Percentiles rank a stretch among this genome's conserved stretches.
These are phyloP conservation scores for Theocolax elegans DNA, from an alignment of 1,140 invertebrate genomes.

Conservation along the genomic window DNA sequence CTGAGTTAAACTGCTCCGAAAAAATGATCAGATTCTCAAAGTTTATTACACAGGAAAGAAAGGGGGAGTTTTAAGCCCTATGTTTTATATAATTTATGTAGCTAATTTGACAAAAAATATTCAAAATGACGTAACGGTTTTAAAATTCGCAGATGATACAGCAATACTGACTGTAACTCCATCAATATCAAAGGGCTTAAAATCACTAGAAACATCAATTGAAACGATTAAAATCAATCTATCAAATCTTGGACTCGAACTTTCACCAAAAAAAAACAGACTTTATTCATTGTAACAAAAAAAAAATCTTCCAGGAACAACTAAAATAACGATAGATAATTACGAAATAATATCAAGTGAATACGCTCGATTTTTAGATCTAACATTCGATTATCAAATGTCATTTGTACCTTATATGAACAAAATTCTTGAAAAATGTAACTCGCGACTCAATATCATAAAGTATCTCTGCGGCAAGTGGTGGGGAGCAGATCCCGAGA, in stretches of 20 bases:
- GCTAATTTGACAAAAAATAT: background rate
- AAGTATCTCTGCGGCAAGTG: slow-evolving; percentile 28
- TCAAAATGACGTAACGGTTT: background rate
- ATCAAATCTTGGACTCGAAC: slow-evolving; percentile 17
- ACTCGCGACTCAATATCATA: slow-evolving; percentile 14
- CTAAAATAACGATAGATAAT: background rate
- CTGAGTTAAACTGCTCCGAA: background rate
- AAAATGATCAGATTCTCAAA: background rate
- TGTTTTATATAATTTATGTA: slow-evolving; percentile 1
- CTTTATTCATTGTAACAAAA: slow-evolving; percentile 20
- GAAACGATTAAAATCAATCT: background rate
- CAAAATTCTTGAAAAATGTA: slow-evolving; percentile 16
- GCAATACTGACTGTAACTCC: background rate
- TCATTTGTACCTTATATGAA: slow-evolving; percentile 32
- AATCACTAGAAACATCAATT: background rate
- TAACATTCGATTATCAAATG: slow-evolving; percentile 32
- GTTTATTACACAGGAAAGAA: slow-evolving; percentile 4
- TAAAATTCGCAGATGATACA: background rate
- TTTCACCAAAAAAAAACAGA: background rate
- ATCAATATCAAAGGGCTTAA: background rate
- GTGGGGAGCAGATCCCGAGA: slow-evolving; percentile 35
- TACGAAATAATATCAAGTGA: background rate
- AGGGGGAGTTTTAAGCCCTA: background rate
- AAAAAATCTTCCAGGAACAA: background rate
- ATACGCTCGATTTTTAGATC: background rate